phyloP scores from a whole-genome alignment of 2,888 invertebrate genomes.

The Homarus gammarus region DNA sequence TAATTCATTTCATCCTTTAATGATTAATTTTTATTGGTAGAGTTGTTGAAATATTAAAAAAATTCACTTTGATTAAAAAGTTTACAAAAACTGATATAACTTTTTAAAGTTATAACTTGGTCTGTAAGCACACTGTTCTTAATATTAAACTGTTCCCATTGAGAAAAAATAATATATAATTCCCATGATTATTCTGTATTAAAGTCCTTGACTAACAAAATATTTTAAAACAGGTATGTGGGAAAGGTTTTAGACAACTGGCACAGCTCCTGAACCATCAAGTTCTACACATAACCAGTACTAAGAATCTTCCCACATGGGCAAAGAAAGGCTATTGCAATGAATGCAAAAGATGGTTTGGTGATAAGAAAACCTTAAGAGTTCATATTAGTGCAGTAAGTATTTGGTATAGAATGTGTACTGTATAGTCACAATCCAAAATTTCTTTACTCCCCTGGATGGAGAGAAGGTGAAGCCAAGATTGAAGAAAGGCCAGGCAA shows the following conservation, averaged over 20 bases:
- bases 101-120: no score
- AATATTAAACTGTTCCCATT: not conserved
- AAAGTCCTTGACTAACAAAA: not conserved
- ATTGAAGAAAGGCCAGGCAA: no score
- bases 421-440: no score
- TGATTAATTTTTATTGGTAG: no score
- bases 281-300: constrained; percentile 33
- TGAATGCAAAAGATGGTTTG: constrained; percentile 54
- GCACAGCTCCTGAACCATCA: constrained; percentile 62
- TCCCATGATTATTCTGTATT: not conserved
- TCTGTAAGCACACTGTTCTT: no score
- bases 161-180: constrained; percentile 16
- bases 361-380: constrained; percentile 29
- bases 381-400: constrained; percentile 46
- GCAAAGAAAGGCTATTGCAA: constrained; percentile 38
- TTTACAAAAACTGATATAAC: no score
- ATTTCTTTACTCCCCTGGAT: no score
- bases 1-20: not conserved
- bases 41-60: no score
- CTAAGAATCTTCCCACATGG: constrained; percentile 43
- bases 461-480: no score
- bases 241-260: constrained; percentile 57
- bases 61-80: no score
- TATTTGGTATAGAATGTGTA: constrained; percentile 8
- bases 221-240: constrained; percentile 38